A percentile compares a stretch with the other conserved stretches of the same genome.
phyloP scores from a whole-genome alignment of 2,113 vertebrate species.

The Typhlomys cinereus region DNA sequence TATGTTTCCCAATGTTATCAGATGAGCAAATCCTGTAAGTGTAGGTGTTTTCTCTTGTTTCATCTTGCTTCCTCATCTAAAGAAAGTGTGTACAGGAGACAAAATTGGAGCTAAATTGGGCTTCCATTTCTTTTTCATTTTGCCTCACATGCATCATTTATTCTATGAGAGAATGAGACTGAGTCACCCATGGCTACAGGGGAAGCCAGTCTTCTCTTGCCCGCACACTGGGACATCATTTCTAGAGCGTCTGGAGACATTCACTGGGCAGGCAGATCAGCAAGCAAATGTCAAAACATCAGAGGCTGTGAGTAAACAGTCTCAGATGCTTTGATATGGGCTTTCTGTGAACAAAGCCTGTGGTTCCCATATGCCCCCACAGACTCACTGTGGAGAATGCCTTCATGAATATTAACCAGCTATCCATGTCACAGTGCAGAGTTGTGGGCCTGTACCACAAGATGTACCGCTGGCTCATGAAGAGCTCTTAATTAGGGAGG shows the following conservation, averaged over 20 bases:
- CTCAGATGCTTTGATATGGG: slow-evolving; percentile 36
- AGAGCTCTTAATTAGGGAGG: background rate
- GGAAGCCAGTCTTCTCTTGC: slow-evolving; percentile 8
- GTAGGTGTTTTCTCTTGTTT: background rate
- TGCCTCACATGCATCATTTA: slow-evolving; percentile 20
- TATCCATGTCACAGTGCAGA: background rate
- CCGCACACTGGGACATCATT: slow-evolving; percentile 27
- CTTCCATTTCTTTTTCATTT: slow-evolving; percentile 31
- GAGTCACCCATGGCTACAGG: background rate
- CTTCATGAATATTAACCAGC: slow-evolving; percentile 60
- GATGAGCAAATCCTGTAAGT: background rate
- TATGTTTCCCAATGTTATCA: background rate
- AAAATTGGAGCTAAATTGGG: background rate
- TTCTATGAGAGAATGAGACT: slow-evolving; percentile 29
- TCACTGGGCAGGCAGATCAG: slow-evolving; percentile 51
- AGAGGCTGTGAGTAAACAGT: slow-evolving; percentile 68
- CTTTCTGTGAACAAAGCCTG: slow-evolving; percentile 54
- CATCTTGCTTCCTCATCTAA: background rate
- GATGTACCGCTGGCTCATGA: background rate
- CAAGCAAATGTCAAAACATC: slow-evolving; percentile 67
- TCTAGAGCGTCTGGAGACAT: background rate
- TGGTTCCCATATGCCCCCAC: slow-evolving; percentile 59
- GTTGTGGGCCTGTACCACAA: background rate
- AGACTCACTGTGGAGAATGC: slow-evolving; percentile 30
- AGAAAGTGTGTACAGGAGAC: background rate